phyloP scores from a whole-genome alignment of 2,113 vertebrate genomes.

The Tonatia bakeri region DNA sequence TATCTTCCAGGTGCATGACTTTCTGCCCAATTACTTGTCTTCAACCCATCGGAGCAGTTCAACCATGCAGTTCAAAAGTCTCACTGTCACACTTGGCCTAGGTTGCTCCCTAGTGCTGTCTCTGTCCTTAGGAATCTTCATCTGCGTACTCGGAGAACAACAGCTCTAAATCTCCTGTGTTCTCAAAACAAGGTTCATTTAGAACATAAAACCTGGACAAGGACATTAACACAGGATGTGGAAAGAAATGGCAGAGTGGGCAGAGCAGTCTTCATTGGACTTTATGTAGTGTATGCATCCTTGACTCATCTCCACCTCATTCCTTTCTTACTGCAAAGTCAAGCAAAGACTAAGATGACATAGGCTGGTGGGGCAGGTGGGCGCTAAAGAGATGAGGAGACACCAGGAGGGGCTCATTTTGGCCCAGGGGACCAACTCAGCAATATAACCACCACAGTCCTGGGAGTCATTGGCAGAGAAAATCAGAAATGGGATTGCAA shows the following conservation, averaged over 20 bases:
- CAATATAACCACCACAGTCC: neutral
- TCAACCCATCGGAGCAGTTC: constrained; percentile 51
- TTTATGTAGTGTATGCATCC: neutral
- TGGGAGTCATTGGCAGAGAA: neutral
- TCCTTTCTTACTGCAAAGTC: neutral
- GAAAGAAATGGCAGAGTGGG: too few species aligned
- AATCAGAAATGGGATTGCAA: neutral
- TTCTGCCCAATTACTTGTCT: constrained; percentile 62
- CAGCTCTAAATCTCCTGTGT: neutral
- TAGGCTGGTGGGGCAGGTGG: neutral
- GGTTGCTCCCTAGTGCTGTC: neutral
- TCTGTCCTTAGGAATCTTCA: neutral
- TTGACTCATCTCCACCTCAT: neutral
- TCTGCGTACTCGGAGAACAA: neutral
- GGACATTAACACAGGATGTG: neutral
- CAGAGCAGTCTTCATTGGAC: neutral
- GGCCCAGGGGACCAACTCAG: neutral
- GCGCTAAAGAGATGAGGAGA: neutral
- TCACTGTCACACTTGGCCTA: constrained; percentile 60
- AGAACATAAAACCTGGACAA: neutral
- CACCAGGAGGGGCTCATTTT: neutral
- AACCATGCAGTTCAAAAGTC: constrained; percentile 35
- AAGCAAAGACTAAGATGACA: neutral
- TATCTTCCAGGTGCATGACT: constrained; percentile 58
- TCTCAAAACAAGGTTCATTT: neutral